Conservation (phyloP, 2,113 vertebrate species). For the Danionella cerebrum region DNA sequence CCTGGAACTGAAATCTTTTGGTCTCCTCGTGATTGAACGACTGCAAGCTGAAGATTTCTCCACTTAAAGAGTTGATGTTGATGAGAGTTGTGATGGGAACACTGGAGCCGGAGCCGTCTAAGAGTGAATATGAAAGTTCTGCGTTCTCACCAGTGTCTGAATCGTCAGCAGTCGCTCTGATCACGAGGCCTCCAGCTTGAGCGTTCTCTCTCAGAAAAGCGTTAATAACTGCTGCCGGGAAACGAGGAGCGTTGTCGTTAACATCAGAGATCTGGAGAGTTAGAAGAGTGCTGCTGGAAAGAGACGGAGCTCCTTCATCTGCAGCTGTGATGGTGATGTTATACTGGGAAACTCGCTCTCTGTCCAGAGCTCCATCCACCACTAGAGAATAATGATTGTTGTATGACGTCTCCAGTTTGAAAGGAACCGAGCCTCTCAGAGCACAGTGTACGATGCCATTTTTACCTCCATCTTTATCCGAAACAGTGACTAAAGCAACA, state of each 20-base stretch:
- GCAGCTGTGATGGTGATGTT: slow-evolving; percentile 28
- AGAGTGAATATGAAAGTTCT: slow-evolving; percentile 43
- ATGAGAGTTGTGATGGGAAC: slow-evolving; percentile 50
- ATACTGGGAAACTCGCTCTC: slow-evolving; percentile 29
- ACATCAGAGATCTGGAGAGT: slow-evolving; percentile 25
- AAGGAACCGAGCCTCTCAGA: slow-evolving; percentile 3
- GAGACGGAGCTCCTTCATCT: slow-evolving; percentile 25
- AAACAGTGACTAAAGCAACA: slow-evolving; percentile 30
- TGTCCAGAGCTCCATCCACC: slow-evolving; percentile 26
- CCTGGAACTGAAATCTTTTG: slow-evolving; percentile 11
- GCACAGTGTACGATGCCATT: slow-evolving; percentile 23
- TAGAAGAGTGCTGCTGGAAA: slow-evolving; percentile 22
- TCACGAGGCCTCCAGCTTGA: background rate
- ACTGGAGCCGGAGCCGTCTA: slow-evolving; percentile 45
- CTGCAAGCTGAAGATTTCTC: slow-evolving; percentile 45
- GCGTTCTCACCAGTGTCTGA: slow-evolving; percentile 37
- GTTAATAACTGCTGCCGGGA: background rate
- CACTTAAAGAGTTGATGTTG: slow-evolving; percentile 51
- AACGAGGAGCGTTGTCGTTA: slow-evolving; percentile 22
- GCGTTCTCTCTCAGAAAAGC: slow-evolving; percentile 17
- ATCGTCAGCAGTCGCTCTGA: slow-evolving; percentile 7
- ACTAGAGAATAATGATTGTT: slow-evolving; percentile 38
- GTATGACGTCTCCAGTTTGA: slow-evolving; percentile 23
- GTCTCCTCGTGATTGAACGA: slow-evolving; percentile 47
- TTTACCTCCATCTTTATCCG: slow-evolving; percentile 30